Percentiles rank a stretch among this genome's conserved stretches.
These are phyloP conservation scores for Andrena bucephala DNA, from an alignment of 2,888 invertebrate species.

Conservation along the genomic window DNA sequence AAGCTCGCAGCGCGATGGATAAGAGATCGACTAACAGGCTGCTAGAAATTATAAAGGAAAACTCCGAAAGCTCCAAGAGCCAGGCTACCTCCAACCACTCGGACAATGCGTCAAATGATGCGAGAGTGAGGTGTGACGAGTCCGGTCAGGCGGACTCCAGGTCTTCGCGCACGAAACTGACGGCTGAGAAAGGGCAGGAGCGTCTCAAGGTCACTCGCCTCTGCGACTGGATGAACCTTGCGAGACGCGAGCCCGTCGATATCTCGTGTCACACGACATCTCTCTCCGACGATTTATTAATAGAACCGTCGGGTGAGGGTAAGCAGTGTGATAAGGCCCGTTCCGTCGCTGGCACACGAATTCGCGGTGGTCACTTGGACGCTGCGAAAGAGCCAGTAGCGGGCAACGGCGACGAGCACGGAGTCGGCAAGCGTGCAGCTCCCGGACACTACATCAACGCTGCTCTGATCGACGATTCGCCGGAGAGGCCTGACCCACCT, in stretches of 20 bases:
- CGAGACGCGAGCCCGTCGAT: slow-evolving; percentile 72
- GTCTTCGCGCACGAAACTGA: not conserved
- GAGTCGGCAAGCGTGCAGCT: not conserved
- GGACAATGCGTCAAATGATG: not conserved
- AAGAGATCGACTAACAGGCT: slow-evolving; percentile 70
- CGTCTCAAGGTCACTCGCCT: slow-evolving; percentile 80
- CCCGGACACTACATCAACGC: slow-evolving; percentile 16
- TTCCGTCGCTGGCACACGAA: slow-evolving; percentile 10
- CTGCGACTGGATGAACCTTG: slow-evolving; percentile 83
- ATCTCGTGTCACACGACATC: slow-evolving; percentile 28
- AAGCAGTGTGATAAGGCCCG: slow-evolving; percentile 39
- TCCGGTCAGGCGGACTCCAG: not conserved
- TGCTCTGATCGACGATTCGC: slow-evolving; percentile 12
- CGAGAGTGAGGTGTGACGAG: slow-evolving; percentile 6
- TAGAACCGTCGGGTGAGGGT: slow-evolving; percentile 46
- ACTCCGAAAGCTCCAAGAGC: slow-evolving; percentile 53
- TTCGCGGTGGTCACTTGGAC: not conserved
- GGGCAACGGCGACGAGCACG: not conserved
- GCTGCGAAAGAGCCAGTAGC: slow-evolving; percentile 27
- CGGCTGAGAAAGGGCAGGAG: slow-evolving; percentile 68
- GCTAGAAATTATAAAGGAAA: slow-evolving; percentile 80
- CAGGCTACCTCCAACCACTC: not conserved
- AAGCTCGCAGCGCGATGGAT: not conserved
- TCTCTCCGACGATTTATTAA: slow-evolving; percentile 52
- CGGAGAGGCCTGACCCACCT: slow-evolving; percentile 49